Conservation (phyloP, 1,140 invertebrate species). For the Temnothorax longispinosus region DNA sequence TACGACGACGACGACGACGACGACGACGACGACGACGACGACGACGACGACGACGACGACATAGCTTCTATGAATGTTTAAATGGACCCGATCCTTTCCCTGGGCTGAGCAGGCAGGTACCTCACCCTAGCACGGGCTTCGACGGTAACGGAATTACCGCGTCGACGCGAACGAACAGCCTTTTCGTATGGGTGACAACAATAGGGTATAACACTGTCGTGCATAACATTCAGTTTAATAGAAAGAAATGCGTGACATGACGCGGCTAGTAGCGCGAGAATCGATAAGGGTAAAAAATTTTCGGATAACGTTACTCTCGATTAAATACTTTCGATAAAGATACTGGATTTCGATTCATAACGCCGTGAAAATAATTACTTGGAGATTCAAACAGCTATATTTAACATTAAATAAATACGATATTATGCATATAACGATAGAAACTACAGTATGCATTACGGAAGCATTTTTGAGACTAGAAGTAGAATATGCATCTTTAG, state of each 20-base stretch:
- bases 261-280: slow-evolving; percentile 12
- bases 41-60: neutral
- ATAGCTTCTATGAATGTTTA: slow-evolving; percentile 75
- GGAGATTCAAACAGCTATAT: neutral
- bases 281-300: slow-evolving; percentile 33
- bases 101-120: slow-evolving; percentile 51
- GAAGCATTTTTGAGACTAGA: neutral
- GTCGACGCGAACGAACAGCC: slow-evolving; percentile 65
- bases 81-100: slow-evolving; percentile 62
- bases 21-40: slow-evolving; percentile 2
- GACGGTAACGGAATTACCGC: slow-evolving; percentile 72
- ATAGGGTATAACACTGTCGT: slow-evolving; percentile 9
- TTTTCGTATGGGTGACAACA: slow-evolving; percentile 63
- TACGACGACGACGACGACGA: slow-evolving; percentile 26
- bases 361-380: neutral
- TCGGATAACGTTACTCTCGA: neutral
- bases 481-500: neutral
- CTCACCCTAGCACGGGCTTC: slow-evolving; percentile 64
- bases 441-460: neutral
- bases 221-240: slow-evolving; percentile 59
- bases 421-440: neutral
- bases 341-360: neutral
- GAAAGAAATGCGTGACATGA: neutral
- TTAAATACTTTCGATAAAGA: neutral
- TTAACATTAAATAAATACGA: neutral